Conservation (phyloP, 1,140 invertebrate species). For the Atta cephalotes region DNA sequence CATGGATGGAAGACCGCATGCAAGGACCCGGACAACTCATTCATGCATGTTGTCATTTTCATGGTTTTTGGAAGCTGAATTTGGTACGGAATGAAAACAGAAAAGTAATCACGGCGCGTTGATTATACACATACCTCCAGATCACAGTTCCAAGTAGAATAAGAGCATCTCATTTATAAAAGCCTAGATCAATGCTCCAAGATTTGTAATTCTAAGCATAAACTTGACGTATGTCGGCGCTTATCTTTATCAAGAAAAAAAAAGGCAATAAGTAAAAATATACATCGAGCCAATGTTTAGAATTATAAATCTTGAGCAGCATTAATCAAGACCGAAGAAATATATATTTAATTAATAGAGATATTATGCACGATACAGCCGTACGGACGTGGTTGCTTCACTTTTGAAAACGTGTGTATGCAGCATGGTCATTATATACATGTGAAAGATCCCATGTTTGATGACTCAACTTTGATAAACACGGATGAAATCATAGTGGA, state of each 20-base stretch:
- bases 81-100: conserved; percentile 77
- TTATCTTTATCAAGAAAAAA: too few relatives aligned
- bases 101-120: background rate
- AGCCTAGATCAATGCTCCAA: background rate
- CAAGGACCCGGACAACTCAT: conserved; percentile 90
- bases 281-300: too few relatives aligned
- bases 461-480: conserved; percentile 37
- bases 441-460: conserved; percentile 85
- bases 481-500: background rate
- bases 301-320: too few relatives aligned
- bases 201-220: too few relatives aligned
- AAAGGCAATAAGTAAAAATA: too few relatives aligned
- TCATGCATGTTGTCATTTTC: conserved; percentile 87
- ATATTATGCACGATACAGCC: conserved; percentile 79
- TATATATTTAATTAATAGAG: background rate
- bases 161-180: background rate
- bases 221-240: too few relatives aligned
- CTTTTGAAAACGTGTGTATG: conserved; percentile 89
- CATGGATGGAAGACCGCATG: conserved; percentile 89
- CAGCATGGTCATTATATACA: conserved; percentile 89
- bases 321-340: background rate
- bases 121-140: background rate
- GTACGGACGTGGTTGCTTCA: conserved; percentile 89
- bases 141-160: background rate
- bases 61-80: conserved; percentile 89